phyloP scores from a whole-genome alignment of 37 sponge, comb jelly and placozoan genomes.

The Crambe crambe region DNA sequence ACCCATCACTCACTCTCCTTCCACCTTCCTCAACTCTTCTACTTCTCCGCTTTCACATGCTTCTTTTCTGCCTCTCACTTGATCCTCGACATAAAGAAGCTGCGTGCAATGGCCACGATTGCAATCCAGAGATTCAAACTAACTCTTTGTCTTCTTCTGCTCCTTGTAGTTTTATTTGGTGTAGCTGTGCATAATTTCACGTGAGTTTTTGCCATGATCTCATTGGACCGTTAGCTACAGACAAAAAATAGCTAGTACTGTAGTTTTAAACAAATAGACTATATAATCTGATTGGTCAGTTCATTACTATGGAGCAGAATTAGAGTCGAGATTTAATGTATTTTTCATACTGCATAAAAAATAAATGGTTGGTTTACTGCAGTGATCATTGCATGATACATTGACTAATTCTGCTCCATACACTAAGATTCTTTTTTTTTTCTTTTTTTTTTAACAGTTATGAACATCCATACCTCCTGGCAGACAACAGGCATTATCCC shows the following conservation, averaged over 20 bases:
- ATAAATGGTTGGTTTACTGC: no score
- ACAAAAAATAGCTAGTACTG: no score
- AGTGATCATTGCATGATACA: no score
- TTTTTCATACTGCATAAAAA: no score
- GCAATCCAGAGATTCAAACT: background rate
- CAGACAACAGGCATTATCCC: constrained; percentile 95
- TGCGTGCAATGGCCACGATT: background rate
- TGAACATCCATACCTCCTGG: constrained; percentile 88
- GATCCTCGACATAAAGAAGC: constrained; percentile 8
- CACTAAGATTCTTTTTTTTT: background rate
- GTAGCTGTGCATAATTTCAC: constrained; percentile 59
- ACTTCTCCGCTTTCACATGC: constrained; percentile 59
- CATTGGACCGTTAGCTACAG: no score
- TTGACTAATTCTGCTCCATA: no score
- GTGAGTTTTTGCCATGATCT: constrained; percentile 28
- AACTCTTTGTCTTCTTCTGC: background rate
- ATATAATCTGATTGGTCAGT: no score
- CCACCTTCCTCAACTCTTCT: constrained; percentile 87
- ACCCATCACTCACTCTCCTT: constrained; percentile 68
- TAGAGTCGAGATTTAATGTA: no score
- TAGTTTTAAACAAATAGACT: no score
- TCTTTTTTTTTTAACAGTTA: constrained; percentile 19
- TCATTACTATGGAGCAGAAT: no score
- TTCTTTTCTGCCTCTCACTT: constrained; percentile 60
- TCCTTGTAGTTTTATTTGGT: background rate